These are phyloP conservation scores for Orchestes rusci DNA, from an alignment of 2,888 invertebrate species.

Conservation along the genomic window DNA sequence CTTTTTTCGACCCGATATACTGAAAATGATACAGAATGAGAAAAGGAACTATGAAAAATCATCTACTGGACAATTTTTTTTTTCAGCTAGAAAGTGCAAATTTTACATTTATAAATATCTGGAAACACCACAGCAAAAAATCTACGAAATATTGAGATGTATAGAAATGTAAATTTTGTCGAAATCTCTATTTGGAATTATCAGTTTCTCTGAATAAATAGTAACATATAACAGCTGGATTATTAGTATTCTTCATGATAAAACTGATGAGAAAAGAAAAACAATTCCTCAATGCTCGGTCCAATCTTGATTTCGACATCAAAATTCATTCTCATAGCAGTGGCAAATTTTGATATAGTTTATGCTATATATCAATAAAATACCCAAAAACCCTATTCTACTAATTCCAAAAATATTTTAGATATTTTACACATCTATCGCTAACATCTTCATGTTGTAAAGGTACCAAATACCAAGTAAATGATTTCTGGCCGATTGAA, in stretches of 20 bases:
- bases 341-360: constrained; percentile 35
- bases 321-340: constrained; percentile 20
- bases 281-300: too few species aligned
- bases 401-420: constrained; percentile 44
- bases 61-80: constrained; percentile 1
- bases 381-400: constrained; percentile 40
- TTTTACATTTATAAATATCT: constrained; percentile 17
- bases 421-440: constrained; percentile 37
- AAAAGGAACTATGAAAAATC: constrained; percentile 2
- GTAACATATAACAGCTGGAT: too few species aligned
- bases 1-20: too few species aligned
- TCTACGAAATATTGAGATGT: not conserved
- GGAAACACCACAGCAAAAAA: constrained; percentile 16
- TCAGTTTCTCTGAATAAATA: too few species aligned
- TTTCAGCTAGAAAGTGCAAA: constrained; percentile 15
- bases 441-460: constrained; percentile 23
- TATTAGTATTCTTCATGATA: too few species aligned
- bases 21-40: too few species aligned
- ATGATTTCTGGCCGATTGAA: constrained; percentile 11
- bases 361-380: constrained; percentile 31
- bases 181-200: too few species aligned
- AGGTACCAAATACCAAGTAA: constrained; percentile 17
- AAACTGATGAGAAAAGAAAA: too few species aligned
- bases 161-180: too few species aligned
- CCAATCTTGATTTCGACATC: too few species aligned